Conservation (phyloP, 2,797 vertebrate species). For the Channallabes apus region DNA sequence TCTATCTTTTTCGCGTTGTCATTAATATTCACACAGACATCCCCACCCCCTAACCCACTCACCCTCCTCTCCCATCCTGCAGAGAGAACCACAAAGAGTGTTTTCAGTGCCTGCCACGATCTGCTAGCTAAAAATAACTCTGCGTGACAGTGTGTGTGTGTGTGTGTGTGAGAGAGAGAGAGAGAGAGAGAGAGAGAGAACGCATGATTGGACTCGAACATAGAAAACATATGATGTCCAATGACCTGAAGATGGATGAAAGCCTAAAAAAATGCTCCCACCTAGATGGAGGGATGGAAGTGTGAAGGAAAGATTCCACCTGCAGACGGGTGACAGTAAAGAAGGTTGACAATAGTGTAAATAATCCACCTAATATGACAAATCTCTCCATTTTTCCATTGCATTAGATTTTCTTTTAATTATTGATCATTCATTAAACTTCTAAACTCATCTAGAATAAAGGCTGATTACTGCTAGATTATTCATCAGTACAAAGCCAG, state of each 20-base stretch:
- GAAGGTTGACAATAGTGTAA: neutral
- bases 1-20: slow-evolving; percentile 16
- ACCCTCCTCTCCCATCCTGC: neutral
- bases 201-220: neutral
- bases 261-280: neutral
- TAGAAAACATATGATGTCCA: neutral
- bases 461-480: neutral
- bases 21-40: slow-evolving; percentile 46
- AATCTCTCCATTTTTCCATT: neutral
- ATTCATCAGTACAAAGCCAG: neutral
- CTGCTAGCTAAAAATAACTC: slow-evolving; percentile 47
- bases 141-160: slow-evolving; percentile 18
- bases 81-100: slow-evolving; percentile 40
- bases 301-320: neutral
- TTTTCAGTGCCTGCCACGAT: slow-evolving; percentile 35
- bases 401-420: neutral
- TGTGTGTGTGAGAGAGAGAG: neutral
- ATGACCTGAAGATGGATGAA: neutral
- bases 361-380: neutral
- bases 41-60: slow-evolving; percentile 26
- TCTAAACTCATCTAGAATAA: neutral
- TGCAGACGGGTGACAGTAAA: neutral
- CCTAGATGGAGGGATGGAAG: neutral
- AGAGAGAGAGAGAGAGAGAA: neutral
- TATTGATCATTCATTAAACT: neutral